A percentile compares a stretch with the other conserved stretches of the same genome.
These are phyloP conservation scores for Corydoras maculifer DNA, from an alignment of 2,113 vertebrate species.

Conservation along the genomic window DNA sequence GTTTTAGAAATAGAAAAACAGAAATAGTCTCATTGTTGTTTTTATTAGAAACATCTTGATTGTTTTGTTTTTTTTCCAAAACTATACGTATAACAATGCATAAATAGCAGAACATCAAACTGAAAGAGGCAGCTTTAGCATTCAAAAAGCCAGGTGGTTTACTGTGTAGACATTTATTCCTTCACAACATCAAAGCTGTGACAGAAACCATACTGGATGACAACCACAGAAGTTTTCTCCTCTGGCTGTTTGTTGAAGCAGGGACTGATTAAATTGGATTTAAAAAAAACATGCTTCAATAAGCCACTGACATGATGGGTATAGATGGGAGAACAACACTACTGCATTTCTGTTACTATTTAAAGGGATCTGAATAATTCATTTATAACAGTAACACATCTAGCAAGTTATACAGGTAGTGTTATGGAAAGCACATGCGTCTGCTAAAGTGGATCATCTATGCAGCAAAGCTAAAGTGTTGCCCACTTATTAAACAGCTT, in stretches of 20 bases:
- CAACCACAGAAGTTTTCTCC: constrained; percentile 4
- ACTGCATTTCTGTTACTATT: constrained; percentile 8
- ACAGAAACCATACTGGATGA: constrained; percentile 14
- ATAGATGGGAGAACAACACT: constrained; percentile 1
- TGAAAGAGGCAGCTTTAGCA: constrained; percentile 38
- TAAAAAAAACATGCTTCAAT: neutral
- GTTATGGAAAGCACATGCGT: neutral
- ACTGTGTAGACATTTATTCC: neutral
- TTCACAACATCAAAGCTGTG: neutral
- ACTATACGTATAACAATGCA: constrained; percentile 43
- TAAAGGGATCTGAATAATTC: constrained; percentile 3
- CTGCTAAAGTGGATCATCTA: constrained; percentile 1
- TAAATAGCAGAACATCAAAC: constrained; percentile 38
- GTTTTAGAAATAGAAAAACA: too few species aligned
- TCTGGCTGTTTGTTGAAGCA: constrained; percentile 14
- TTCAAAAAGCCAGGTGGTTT: constrained; percentile 29
- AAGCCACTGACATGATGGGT: neutral
- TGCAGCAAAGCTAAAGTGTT: neutral
- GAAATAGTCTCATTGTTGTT: neutral
- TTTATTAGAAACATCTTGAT: constrained; percentile 52
- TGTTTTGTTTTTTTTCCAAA: constrained; percentile 39
- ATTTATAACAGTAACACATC: neutral
- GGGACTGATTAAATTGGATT: constrained; percentile 23
- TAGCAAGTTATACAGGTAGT: constrained; percentile 3
- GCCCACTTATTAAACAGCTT: neutral